Conservation (phyloP, 2,113 vertebrate genomes). For the Carassius auratus region DNA sequence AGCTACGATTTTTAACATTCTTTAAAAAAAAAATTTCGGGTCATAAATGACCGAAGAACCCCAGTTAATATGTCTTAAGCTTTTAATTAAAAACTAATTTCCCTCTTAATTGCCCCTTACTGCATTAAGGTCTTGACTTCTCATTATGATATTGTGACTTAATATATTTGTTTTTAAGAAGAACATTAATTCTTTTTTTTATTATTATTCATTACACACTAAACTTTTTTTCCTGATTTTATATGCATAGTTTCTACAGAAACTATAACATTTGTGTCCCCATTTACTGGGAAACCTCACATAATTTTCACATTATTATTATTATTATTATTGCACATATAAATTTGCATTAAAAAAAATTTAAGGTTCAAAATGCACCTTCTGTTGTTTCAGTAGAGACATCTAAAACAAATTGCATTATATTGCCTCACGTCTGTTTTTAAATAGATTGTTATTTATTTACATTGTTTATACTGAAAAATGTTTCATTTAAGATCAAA, state of each 20-base stretch:
- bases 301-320: neutral
- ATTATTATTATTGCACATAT: neutral
- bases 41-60: no score
- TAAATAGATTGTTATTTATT: no score
- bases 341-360: neutral
- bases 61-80: no score
- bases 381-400: neutral
- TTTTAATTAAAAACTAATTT: no score
- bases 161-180: no score
- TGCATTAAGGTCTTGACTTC: neutral
- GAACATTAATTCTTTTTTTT: no score
- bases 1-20: no score
- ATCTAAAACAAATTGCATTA: no score
- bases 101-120: neutral
- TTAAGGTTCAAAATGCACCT: neutral
- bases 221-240: neutral
- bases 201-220: neutral
- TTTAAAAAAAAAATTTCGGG: no score
- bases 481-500: no score
- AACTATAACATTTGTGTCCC: neutral
- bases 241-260: neutral
- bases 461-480: no score
- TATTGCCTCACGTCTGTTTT: no score
- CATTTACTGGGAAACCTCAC: neutral
- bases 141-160: neutral